These are phyloP conservation scores for Astreopora myriophthalma DNA, from an alignment of 64 coral and sea anemone genomes.

Conservation along the genomic window DNA sequence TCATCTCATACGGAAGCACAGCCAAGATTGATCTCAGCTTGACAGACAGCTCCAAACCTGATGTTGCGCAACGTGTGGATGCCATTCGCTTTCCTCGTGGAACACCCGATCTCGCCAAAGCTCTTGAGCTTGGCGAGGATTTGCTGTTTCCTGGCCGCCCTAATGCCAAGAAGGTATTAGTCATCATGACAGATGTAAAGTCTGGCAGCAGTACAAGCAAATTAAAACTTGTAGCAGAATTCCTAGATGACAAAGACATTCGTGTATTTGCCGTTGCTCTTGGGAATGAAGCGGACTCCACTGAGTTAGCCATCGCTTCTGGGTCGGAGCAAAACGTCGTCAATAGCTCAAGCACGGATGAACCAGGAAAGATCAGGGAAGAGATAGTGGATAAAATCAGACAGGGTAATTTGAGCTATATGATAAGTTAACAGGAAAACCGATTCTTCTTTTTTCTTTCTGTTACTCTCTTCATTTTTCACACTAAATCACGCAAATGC, in stretches of 20 bases:
- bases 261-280: slow-evolving; percentile 72
- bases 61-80: slow-evolving; percentile 44
- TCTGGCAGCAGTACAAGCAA: slow-evolving; percentile 44
- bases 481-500: too few relatives aligned
- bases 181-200: slow-evolving; percentile 79
- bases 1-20: slow-evolving; percentile 55
- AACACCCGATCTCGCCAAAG: slow-evolving; percentile 62
- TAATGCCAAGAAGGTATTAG: slow-evolving; percentile 51
- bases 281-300: slow-evolving; percentile 51
- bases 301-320: slow-evolving; percentile 18
- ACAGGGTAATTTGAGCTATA: neutral
- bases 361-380: slow-evolving; percentile 53
- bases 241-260: slow-evolving; percentile 40
- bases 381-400: slow-evolving; percentile 48
- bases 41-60: slow-evolving; percentile 26
- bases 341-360: slow-evolving; percentile 16
- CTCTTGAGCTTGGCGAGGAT: slow-evolving; percentile 26
- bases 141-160: slow-evolving; percentile 28
- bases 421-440: neutral
- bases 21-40: slow-evolving; percentile 54
- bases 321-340: slow-evolving; percentile 48
- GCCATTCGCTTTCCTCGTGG: slow-evolving; percentile 2
- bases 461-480: neutral
- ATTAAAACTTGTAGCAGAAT: slow-evolving; percentile 34
- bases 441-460: neutral